These are phyloP conservation scores for Callospermophilus lateralis DNA, from an alignment of 2,113 vertebrate species.

Conservation along the genomic window DNA sequence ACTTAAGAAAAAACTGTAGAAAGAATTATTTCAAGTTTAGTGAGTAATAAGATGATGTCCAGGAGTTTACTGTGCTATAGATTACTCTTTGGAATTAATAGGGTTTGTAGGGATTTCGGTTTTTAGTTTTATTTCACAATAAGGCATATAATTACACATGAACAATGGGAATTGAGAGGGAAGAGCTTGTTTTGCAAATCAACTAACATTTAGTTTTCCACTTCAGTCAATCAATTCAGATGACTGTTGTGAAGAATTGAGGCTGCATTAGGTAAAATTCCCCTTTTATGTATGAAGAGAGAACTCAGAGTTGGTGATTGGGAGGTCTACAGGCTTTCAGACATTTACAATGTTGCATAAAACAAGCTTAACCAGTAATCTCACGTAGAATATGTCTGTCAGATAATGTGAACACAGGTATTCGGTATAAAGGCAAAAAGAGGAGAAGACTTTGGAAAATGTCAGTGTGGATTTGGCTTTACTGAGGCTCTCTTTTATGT, in stretches of 20 bases:
- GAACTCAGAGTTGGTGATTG: not conserved
- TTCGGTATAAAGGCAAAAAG: not conserved
- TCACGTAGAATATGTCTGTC: not conserved
- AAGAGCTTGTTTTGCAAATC: conserved; percentile 48
- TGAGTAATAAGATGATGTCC: not conserved
- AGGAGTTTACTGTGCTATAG: not conserved
- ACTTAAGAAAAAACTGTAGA: not conserved
- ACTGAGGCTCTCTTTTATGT: not conserved
- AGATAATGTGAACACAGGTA: not conserved
- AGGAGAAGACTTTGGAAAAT: not conserved
- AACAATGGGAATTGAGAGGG: not conserved
- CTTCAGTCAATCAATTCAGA: not conserved
- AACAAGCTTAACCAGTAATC: not conserved
- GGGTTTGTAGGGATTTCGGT: not conserved
- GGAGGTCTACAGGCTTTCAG: conserved; percentile 9
- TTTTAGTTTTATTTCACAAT: not conserved
- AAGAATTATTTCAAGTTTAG: conserved; percentile 47
- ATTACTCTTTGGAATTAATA: conserved; percentile 7
- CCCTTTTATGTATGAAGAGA: not conserved
- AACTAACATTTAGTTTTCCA: not conserved
- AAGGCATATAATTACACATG: not conserved
- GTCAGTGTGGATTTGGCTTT: not conserved
- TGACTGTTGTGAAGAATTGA: not conserved
- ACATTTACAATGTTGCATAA: not conserved
- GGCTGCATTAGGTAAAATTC: not conserved